phyloP scores from a whole-genome alignment of 2,797 vertebrate species.

The Hoplostethus mediterraneus region DNA sequence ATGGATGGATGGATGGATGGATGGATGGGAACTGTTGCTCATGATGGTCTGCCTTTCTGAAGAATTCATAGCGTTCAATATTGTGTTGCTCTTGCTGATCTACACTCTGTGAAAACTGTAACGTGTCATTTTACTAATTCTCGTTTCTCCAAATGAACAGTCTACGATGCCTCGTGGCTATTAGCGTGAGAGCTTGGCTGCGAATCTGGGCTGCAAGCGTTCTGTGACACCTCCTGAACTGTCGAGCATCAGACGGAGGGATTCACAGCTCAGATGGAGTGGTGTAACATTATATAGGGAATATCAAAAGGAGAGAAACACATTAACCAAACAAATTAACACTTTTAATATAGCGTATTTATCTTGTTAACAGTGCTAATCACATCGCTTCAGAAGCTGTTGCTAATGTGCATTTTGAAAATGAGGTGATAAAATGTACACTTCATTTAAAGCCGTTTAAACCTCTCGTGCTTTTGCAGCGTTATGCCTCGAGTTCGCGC shows the following conservation, averaged over 20 bases:
- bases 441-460: constrained; percentile 24
- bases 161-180: constrained; percentile 5
- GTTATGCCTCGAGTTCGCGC: constrained; percentile 14
- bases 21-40: constrained; percentile 18
- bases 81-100: constrained; percentile 33
- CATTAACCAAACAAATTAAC: constrained; percentile 13
- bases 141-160: not conserved
- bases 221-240: constrained; percentile 20
- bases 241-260: constrained; percentile 5
- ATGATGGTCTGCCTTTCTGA: constrained; percentile 39
- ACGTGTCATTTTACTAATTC: constrained; percentile 26
- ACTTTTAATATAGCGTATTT: constrained; percentile 14
- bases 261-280: not conserved
- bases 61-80: constrained; percentile 39
- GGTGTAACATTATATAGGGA: not conserved
- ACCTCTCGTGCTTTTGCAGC: constrained; percentile 25
- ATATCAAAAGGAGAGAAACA: not conserved
- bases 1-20: constrained; percentile 9
- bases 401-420: constrained; percentile 29
- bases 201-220: not conserved
- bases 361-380: constrained; percentile 22
- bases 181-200: too few species aligned
- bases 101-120: constrained; percentile 32
- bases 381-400: constrained; percentile 30
- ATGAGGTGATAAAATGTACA: constrained; percentile 28